Evolutionary conservation across 2,888 invertebrate species (phyloP).

Genomic region (Synergus laeviventris): DNA sequence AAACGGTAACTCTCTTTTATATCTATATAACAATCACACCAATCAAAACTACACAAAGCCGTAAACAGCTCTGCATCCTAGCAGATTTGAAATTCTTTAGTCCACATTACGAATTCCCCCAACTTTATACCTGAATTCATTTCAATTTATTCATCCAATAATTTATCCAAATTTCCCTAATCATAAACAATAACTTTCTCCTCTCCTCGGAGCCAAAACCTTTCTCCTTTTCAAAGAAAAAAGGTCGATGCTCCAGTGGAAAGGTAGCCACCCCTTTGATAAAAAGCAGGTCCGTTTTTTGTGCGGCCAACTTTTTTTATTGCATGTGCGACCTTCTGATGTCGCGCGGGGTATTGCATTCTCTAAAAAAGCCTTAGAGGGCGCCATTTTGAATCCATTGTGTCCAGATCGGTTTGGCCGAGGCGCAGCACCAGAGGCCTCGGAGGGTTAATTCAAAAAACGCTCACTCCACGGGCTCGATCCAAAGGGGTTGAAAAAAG

Average conservation of each 20-base stretch:
- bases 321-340: constrained; percentile 47
- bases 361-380: constrained; percentile 49
- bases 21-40: background rate
- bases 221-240: constrained; percentile 17
- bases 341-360: constrained; percentile 50
- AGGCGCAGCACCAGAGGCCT: constrained; percentile 49
- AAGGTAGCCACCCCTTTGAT: constrained; percentile 26
- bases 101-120: constrained; percentile 13
- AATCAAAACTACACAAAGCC: constrained; percentile 2
- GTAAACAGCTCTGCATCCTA: background rate
- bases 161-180: constrained; percentile 39
- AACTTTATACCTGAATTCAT: constrained; percentile 30
- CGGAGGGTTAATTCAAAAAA: constrained; percentile 57
- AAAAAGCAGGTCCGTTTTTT: constrained; percentile 49
- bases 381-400: constrained; percentile 65
- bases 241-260: constrained; percentile 8
- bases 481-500: constrained; percentile 50
- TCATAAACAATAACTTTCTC: constrained; percentile 36
- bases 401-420: constrained; percentile 51
- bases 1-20: background rate
- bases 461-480: constrained; percentile 11
- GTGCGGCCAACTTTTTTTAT: constrained; percentile 51
- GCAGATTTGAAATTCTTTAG: constrained; percentile 9
- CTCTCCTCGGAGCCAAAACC: background rate
- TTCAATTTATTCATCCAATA: constrained; percentile 33